Evolutionary conservation across 2,888 invertebrate species (phyloP).

Genomic region (Hemistola chrysoprasaria): DNA sequence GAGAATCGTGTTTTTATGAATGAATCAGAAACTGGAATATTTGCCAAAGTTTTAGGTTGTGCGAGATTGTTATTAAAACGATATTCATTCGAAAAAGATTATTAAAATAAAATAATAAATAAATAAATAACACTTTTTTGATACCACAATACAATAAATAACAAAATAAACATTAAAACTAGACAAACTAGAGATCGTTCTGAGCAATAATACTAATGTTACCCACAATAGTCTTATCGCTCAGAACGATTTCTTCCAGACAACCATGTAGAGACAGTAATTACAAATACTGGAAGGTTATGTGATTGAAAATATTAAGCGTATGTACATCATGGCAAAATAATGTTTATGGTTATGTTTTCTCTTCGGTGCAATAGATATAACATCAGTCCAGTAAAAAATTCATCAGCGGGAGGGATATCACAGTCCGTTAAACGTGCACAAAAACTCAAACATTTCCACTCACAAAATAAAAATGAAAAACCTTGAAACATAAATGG

Average conservation of each 20-base stretch:
- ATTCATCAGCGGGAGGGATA: slow-evolving; percentile 49
- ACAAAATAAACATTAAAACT: too few relatives aligned
- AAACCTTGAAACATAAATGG: slow-evolving; percentile 29
- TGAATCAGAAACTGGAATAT: too few relatives aligned
- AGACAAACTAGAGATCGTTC: too few relatives aligned
- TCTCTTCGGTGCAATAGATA: not conserved
- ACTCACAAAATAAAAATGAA: slow-evolving; percentile 35
- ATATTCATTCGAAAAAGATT: too few relatives aligned
- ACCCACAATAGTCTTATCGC: too few relatives aligned
- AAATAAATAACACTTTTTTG: too few relatives aligned
- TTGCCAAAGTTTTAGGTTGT: slow-evolving; percentile 6
- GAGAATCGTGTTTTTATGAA: slow-evolving; percentile 15
- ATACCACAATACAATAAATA: too few relatives aligned
- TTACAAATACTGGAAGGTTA: too few relatives aligned
- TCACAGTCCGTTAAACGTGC: slow-evolving; percentile 43
- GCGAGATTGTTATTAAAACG: slow-evolving; percentile 8
- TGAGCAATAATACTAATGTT: too few relatives aligned
- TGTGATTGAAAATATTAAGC: slow-evolving; percentile 1
- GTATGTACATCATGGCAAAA: slow-evolving; percentile 8
- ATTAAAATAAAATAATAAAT: too few relatives aligned
- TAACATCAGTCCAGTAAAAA: slow-evolving; percentile 2
- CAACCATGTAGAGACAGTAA: too few relatives aligned
- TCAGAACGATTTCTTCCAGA: too few relatives aligned
- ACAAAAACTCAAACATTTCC: slow-evolving; percentile 41
- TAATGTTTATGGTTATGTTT: not conserved